These are phyloP conservation scores for Scaptomyza reducta DNA, from an alignment of 2,888 invertebrate species.

Conservation along the genomic window DNA sequence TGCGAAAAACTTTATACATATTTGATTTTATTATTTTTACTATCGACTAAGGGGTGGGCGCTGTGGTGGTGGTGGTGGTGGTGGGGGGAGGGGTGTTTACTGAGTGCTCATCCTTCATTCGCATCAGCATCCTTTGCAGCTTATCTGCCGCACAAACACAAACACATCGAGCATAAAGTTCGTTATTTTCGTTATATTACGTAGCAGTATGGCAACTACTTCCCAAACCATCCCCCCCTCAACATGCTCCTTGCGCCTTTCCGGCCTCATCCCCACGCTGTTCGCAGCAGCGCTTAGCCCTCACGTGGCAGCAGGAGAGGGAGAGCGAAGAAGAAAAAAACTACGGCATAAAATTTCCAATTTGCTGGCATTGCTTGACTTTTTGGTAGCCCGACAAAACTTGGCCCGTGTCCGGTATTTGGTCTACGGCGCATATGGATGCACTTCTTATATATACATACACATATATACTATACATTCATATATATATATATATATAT, in stretches of 20 bases:
- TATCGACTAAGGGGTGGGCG: background rate
- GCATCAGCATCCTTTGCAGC: slow-evolving; percentile 54
- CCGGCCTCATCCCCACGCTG: too few relatives aligned
- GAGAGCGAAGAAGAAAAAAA: slow-evolving; percentile 44
- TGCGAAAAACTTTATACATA: slow-evolving; percentile 38
- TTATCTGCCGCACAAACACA: slow-evolving; percentile 47
- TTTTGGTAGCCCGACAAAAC: slow-evolving; percentile 64
- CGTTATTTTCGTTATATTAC: slow-evolving; percentile 64
- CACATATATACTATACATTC: background rate
- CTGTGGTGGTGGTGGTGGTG: background rate
- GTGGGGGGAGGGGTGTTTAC: slow-evolving; percentile 3
- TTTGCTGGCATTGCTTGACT: slow-evolving; percentile 73
- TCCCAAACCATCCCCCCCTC: background rate
- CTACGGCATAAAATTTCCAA: slow-evolving; percentile 79
- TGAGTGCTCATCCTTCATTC: slow-evolving; percentile 51
- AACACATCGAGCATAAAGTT: slow-evolving; percentile 49
- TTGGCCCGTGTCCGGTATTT: slow-evolving; percentile 59
- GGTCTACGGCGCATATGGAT: slow-evolving; percentile 54
- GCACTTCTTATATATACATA: slow-evolving; percentile 22
- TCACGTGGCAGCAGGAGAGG: slow-evolving; percentile 54
- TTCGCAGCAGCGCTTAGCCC: slow-evolving; percentile 26
- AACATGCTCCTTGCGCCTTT: background rate
- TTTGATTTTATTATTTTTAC: background rate
- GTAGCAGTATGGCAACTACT: slow-evolving; percentile 17
- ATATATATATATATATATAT: background rate